Conservation (phyloP, 2,888 invertebrate species). For the Nomada fabriciana region DNA sequence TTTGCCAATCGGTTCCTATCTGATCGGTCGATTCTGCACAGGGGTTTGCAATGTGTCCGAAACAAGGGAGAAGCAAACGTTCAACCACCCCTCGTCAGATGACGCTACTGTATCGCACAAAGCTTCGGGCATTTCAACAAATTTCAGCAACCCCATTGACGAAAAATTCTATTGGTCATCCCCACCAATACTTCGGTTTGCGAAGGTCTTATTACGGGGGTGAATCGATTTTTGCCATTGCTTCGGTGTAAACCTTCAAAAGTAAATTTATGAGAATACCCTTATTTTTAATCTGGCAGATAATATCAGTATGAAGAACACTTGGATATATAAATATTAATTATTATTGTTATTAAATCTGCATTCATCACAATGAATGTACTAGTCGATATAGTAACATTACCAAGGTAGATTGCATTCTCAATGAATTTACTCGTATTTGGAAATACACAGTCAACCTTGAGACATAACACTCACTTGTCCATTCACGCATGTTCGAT, state of each 20-base stretch:
- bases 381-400: too few relatives aligned
- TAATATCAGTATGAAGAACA: too few relatives aligned
- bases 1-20: conserved; percentile 75
- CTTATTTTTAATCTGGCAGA: too few relatives aligned
- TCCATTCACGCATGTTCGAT: conserved; percentile 15
- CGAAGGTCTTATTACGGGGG: neutral
- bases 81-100: conserved; percentile 80
- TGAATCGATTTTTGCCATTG: neutral
- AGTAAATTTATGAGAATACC: too few relatives aligned
- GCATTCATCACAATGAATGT: too few relatives aligned
- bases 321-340: too few relatives aligned
- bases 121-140: conserved; percentile 11
- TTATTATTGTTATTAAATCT: too few relatives aligned
- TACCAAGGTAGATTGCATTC: too few relatives aligned
- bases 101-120: conserved; percentile 77
- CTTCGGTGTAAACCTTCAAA: too few relatives aligned
- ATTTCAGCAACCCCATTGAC: neutral
- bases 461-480: neutral
- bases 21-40: conserved; percentile 82
- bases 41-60: conserved; percentile 70
- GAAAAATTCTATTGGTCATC: neutral
- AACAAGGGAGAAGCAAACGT: conserved; percentile 61
- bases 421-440: neutral
- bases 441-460: neutral
- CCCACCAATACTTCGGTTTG: neutral